These are phyloP conservation scores for Aromia moschata DNA, from an alignment of 2,888 invertebrate species.

Conservation along the genomic window DNA sequence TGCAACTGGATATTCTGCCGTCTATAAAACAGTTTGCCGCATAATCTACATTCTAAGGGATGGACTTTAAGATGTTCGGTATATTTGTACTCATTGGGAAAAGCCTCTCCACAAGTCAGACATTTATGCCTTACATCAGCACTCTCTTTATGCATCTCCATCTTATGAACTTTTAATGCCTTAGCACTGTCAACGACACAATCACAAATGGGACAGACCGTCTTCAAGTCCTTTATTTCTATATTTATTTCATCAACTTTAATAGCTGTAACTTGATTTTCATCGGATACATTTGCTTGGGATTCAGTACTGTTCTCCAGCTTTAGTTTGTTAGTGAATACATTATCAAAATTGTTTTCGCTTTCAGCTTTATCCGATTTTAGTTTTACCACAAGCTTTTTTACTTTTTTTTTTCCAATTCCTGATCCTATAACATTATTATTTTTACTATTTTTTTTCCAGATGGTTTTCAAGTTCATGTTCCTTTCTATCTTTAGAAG, in stretches of 20 bases:
- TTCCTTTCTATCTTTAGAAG: constrained; percentile 71
- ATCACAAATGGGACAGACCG: constrained; percentile 54
- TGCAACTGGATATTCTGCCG: constrained; percentile 80
- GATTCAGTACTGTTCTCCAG: constrained; percentile 51
- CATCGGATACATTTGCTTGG: constrained; percentile 51
- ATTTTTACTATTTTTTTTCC: constrained; percentile 55
- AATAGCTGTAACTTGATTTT: constrained; percentile 18
- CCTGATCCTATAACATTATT: constrained; percentile 50
- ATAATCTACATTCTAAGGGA: constrained; percentile 83
- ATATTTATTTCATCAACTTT: constrained; percentile 37
- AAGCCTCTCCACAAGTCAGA: constrained; percentile 73
- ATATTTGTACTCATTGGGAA: constrained; percentile 73
- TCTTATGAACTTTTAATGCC: constrained; percentile 62
- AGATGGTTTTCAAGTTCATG: constrained; percentile 70
- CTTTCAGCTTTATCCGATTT: constrained; percentile 54
- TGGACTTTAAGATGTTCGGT: constrained; percentile 80
- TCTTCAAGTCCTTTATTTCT: constrained; percentile 41
- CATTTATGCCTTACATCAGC: constrained; percentile 63
- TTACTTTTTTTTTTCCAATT: constrained; percentile 54
- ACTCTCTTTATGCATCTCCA: constrained; percentile 64
- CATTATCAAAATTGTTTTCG: constrained; percentile 60
- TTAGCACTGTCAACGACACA: constrained; percentile 49
- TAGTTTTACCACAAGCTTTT: constrained; percentile 55
- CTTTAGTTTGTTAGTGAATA: constrained; percentile 58
- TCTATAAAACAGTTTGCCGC: constrained; percentile 79